A percentile compares a stretch with the other conserved stretches of the same genome.
Evolutionary conservation across 1,140 invertebrate species (phyloP).

Genomic region (Lordiphosa mommai): DNA sequence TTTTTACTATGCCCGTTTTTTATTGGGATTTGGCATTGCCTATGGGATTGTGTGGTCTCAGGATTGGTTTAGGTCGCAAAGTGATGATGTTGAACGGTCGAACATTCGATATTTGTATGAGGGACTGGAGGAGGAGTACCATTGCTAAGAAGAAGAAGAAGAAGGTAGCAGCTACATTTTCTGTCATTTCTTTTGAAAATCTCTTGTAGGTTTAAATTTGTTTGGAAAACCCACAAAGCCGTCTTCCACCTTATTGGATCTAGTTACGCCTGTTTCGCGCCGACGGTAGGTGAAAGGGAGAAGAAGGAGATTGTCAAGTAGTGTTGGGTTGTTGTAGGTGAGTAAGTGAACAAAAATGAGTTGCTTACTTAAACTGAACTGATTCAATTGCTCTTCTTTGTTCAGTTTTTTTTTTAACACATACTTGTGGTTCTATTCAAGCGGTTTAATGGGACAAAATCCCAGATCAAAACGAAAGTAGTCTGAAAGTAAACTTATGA

Average conservation of each 20-base stretch:
- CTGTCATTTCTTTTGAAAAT: constrained; percentile 4
- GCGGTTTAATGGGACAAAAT: no score
- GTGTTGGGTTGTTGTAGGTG: no score
- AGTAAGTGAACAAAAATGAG: no score
- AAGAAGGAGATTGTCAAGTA: no score
- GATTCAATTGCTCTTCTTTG: no score
- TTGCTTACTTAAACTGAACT: no score
- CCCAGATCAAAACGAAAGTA: no score
- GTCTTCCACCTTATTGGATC: not conserved
- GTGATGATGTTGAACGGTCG: no score
- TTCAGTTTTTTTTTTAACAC: no score
- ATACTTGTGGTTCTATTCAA: no score
- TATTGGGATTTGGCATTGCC: constrained; percentile 11
- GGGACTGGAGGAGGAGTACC: not conserved
- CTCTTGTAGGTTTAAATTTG: constrained; percentile 23
- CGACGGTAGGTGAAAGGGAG: constrained; percentile 25
- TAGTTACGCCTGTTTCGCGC: not conserved
- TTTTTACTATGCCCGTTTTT: constrained; percentile 15
- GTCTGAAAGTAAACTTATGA: no score
- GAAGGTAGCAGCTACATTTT: not conserved
- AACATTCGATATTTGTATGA: no score
- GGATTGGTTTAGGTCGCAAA: not conserved
- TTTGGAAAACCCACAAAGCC: constrained; percentile 6
- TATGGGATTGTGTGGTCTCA: not conserved
- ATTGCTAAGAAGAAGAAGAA: not conserved